Base-by-base conservation (phyloP, 2,113 vertebrate species). In the Chionodraco myersi region DNA sequence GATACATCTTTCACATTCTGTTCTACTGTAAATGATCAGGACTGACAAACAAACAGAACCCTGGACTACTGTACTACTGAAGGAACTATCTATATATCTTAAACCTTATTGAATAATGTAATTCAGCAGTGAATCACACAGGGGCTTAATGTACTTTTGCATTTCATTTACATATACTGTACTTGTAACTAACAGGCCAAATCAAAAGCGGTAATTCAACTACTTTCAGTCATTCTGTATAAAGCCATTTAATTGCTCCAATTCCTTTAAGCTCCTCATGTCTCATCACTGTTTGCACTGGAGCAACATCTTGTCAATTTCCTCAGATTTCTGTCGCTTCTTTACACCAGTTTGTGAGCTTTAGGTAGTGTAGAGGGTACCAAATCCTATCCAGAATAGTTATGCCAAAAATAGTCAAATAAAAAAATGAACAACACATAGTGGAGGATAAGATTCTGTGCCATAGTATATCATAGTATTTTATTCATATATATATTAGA, bases 381-480 rank as follows among this genome's bases (percentile, higher is more conserved):
- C 71, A 67, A 70, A 85, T 86, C 69, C 75, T 77, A 58, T 80
- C 87, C 62, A 59, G 79, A 91, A 88, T 86, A 92, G 68, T 86
- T 80, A 91, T 92, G 90, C 88, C 91, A 92, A 94, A 93, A 92
- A 90, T 48, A 89, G 65, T 77, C 89, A 60, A 86, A 66, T 89
- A 81, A 85, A 85, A 87, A 86, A 45, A 82, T 41, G 77, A 86
- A 72, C 77, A 85, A 84, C 84, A 83, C 67, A 84, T 72, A 92
- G 86, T 79, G 86, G 76, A 92, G 78, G 84, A 89, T 89, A 90
- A 87, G 86, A 93, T 91, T 92, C 91, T 92, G 93, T 95, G 94
- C 93, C 93, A 94, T 94, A 91, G 71, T 82, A 87, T 88, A 88
- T 87, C 71, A 90, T 89, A 91, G 90, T 93, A 90, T 93, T 94